Conservation (phyloP, 1,140 invertebrate genomes). For the Drosophila subobscura region DNA sequence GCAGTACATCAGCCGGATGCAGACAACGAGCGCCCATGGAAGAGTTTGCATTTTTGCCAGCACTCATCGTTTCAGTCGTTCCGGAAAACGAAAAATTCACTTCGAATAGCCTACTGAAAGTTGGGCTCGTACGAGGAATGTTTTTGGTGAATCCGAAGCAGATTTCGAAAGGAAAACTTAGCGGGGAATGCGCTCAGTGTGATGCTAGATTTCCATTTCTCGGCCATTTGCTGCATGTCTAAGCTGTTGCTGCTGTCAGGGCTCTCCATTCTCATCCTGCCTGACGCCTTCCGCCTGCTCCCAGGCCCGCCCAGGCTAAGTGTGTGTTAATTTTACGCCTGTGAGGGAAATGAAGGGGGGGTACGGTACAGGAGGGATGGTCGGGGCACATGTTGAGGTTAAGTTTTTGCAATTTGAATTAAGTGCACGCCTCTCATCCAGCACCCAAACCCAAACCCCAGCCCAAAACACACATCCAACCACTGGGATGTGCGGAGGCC, state of each 20-base stretch:
- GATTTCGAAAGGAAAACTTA: slow-evolving; percentile 15
- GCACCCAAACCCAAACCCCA: no score
- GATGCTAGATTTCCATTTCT: slow-evolving; percentile 58
- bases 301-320: slow-evolving; percentile 40
- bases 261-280: slow-evolving; percentile 10
- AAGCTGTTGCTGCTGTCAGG: slow-evolving; percentile 49
- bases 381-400: slow-evolving; percentile 38
- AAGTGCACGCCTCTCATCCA: slow-evolving; percentile 49
- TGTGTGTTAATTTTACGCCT: slow-evolving; percentile 75
- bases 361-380: no score
- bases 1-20: slow-evolving; percentile 64
- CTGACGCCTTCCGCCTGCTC: slow-evolving; percentile 5
- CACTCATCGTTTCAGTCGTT: slow-evolving; percentile 15
- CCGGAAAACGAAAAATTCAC: not conserved
- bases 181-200: slow-evolving; percentile 24
- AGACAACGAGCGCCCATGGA: slow-evolving; percentile 31
- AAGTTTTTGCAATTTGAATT: slow-evolving; percentile 78
- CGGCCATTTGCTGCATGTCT: slow-evolving; percentile 72
- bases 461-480: not conserved
- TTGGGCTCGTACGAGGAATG: slow-evolving; percentile 7
- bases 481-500: not conserved
- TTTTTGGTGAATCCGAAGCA: not conserved
- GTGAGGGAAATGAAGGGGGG: slow-evolving; percentile 3
- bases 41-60: slow-evolving; percentile 50
- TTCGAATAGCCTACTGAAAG: not conserved